Percentiles rank a stretch among this genome's conserved stretches.
phyloP scores from a whole-genome alignment of 2,797 vertebrate species.

The Halcyon badia region DNA sequence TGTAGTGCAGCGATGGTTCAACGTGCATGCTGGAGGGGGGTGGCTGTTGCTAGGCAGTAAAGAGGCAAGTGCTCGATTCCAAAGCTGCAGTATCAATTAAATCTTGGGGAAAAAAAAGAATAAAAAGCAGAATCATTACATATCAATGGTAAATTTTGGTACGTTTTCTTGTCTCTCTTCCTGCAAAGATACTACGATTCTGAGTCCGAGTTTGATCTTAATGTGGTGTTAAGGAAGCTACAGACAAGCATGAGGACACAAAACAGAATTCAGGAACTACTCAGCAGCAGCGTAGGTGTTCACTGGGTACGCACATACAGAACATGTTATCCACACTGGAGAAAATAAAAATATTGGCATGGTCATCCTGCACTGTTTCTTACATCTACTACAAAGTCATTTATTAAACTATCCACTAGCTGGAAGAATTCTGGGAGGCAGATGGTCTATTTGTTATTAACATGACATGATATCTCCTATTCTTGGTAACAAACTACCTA shows the following conservation, averaged over 20 bases:
- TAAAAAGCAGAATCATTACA: background rate
- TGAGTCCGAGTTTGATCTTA: background rate
- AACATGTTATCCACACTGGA: background rate
- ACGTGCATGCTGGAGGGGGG: constrained; percentile 16
- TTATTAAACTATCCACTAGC: background rate
- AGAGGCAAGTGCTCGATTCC: constrained; percentile 8
- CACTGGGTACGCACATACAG: background rate
- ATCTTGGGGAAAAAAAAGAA: background rate
- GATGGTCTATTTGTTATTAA: constrained; percentile 13
- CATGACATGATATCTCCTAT: background rate
- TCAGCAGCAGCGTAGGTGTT: background rate
- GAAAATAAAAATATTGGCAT: background rate
- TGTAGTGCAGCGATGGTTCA: background rate
- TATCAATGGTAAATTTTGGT: background rate
- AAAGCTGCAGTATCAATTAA: constrained; percentile 40
- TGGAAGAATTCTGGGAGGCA: constrained; percentile 25
- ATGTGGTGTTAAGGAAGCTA: background rate
- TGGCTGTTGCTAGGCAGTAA: constrained; percentile 1
- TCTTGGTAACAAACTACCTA: background rate
- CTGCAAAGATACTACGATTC: background rate
- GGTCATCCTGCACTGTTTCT: background rate
- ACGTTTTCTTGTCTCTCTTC: background rate
- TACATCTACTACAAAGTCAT: background rate
- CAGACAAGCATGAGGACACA: background rate
- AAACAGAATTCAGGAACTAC: background rate